Conservation (phyloP, 2,113 vertebrate species). For the Pterocles burchelli region DNA sequence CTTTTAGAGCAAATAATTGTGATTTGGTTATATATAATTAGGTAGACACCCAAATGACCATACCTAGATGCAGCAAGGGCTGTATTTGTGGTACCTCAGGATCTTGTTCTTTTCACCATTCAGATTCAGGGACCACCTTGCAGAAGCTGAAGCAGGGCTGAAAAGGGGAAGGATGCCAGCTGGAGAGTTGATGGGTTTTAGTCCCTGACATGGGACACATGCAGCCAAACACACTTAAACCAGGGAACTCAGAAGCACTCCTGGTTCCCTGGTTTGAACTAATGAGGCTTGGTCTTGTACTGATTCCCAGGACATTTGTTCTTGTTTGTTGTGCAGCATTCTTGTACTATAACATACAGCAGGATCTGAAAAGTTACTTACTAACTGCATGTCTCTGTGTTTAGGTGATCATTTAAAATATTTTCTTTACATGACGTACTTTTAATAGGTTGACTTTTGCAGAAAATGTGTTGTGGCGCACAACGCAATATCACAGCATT, state of each 20-base stretch:
- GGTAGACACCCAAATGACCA: not conserved
- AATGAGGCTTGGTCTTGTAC: not conserved
- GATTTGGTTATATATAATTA: not conserved
- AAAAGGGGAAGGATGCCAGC: not conserved
- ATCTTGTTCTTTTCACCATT: not conserved
- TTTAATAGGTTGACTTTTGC: not conserved
- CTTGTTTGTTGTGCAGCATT: not conserved
- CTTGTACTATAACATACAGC: not conserved
- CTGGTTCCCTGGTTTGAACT: not conserved
- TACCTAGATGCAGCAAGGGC: not conserved
- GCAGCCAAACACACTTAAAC: not conserved
- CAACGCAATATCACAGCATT: fast-evolving
- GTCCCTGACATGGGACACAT: not conserved
- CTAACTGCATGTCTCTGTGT: not conserved
- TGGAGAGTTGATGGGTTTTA: not conserved
- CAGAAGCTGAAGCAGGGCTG: not conserved
- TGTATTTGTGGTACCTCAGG: not conserved
- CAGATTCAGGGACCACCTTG: not conserved
- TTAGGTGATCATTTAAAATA: not conserved
- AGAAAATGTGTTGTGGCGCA: not conserved
- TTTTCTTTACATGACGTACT: not conserved
- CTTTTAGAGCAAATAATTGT: not conserved
- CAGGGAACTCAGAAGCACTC: not conserved
- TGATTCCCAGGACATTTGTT: not conserved
- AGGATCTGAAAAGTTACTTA: not conserved